Evolutionary conservation across 1,140 invertebrate species (phyloP).

Genomic region (Drosophila auraria): DNA sequence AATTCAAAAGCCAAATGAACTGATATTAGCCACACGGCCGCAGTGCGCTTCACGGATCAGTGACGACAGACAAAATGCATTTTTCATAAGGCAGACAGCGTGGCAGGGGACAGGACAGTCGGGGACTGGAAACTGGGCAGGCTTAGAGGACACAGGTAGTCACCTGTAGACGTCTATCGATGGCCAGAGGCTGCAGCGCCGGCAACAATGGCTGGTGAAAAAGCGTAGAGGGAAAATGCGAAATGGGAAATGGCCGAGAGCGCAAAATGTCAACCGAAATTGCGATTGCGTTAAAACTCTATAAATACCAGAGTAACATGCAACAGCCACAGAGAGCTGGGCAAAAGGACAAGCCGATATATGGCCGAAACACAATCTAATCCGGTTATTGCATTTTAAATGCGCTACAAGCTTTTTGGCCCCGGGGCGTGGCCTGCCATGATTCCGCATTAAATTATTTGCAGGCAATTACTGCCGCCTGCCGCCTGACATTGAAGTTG

Average conservation of each 20-base stretch:
- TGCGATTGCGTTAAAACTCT: constrained; percentile 84
- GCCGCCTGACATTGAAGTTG: constrained; percentile 44
- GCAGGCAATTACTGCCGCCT: constrained; percentile 51
- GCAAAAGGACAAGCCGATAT: constrained; percentile 69
- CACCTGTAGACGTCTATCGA: constrained; percentile 70
- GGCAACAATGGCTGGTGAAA: constrained; percentile 49
- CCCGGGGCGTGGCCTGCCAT: constrained; percentile 27
- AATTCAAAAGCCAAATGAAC: constrained; percentile 68
- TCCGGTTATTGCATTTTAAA: constrained; percentile 84
- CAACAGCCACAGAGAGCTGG: constrained; percentile 43
- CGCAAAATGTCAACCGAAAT: constrained; percentile 81
- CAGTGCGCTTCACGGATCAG: constrained; percentile 55
- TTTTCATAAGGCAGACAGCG: constrained; percentile 78
- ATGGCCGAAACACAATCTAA: constrained; percentile 79
- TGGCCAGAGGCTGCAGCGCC: constrained; percentile 46
- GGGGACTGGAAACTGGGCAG: constrained; percentile 1
- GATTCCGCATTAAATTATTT: constrained; percentile 57
- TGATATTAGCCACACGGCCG: constrained; percentile 58
- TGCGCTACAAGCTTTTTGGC: constrained; percentile 61
- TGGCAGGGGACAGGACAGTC: constrained; percentile 22
- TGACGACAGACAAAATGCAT: constrained; percentile 72
- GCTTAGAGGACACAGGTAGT: constrained; percentile 17
- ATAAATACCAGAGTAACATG: constrained; percentile 83
- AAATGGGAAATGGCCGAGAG: constrained; percentile 59
- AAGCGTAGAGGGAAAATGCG: constrained; percentile 6